Base-by-base conservation (phyloP, 2,888 invertebrate species). In the Laspeyria flexula region DNA sequence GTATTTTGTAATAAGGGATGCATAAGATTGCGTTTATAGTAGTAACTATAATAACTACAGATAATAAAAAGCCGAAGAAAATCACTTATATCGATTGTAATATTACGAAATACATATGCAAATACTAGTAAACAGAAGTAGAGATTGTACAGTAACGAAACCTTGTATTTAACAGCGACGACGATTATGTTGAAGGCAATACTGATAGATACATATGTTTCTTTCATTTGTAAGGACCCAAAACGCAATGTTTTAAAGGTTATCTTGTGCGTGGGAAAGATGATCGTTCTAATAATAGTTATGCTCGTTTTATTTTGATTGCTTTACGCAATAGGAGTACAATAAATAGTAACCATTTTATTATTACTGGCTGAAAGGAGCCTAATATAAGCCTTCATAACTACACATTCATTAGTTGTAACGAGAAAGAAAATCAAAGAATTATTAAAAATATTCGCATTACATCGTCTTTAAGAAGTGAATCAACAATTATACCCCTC, bases 111-210 rank as follows among this genome's bases (percentile, higher is more conserved):
- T n/a, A n/a, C 21, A 3, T 6, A 25, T 49, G 7, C 34, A 35
- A 45, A 51, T 34, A 48, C 48, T 51, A 37, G 30, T 35, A 47
- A 48, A 68, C 46, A 68, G 48, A 55, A 67, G 41, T 51, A 53
- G 60, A 65, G 69, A 65, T 65, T 60, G 65, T 60, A 43, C 46
- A 34, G 27, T 40, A 47, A 37, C 30, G 53, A 47, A 68, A 56
- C 69, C 69, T 65, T 65, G 65, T 49, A 48, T 48, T 68, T 56
- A 64, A 65, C 45, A 56, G 39, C 53, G 31, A 67, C 53, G 31
- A 67, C 55, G 31, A 56, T 68, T 60, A 53, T 12, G 11, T 54
- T 42, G 48, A 56, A 65, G 53, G 60, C 35, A 44, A 49, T 18
- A 18, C n/a, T n/a, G 18, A 37, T 37, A 37, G 21, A 21, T 37